Evolutionary conservation across 2,888 invertebrate genomes (phyloP), one percentile per base, ranked within the genome.

Genomic region (Pogonocherus hispidulus): DNA sequence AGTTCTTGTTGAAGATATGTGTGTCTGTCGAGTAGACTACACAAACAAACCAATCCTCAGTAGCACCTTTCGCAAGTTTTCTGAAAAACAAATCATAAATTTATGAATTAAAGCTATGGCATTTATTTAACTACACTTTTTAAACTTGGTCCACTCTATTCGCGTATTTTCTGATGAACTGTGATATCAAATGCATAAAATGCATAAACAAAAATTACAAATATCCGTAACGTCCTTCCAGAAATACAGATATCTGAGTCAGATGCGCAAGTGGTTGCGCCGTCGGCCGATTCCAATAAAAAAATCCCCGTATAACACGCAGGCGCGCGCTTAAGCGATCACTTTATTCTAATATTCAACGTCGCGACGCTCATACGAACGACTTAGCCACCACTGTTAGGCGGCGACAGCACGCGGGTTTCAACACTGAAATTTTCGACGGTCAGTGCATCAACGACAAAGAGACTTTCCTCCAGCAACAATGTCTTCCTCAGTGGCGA

Each of bases 291-390:
- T 37, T 51, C 14, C 19, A 14, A 49, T 22, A 35, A 51, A 51
- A 59, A 62, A 49, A 51, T 51, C 37, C 22, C 32, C 35, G 37
- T 49, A 46, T 35, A 59, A 60, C 54, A 76, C 83, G 82, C 83
- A 80, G 63, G 81, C 79, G 79, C 77, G 57, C 54, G 57, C 66
- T 72, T 55, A 72, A 71, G 69, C 73, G 73, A 66, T 67, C 79
- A 76, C 79, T 79, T 84, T 83, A 82, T 81, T 82, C 80, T 75
- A 76, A 75, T 76, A 78, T 76, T 72, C 79, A 76, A 76, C 85
- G 84, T 83, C 84, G 84, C 86, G 84, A 86, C 87, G 87, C 86
- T 85, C 87, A 88, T 86, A 88, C 88, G 88, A 89, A 88, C 88
- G 88, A 88, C 87, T 86, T 82, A 86, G 86, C 86, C 87, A 86